Percentiles rank a stretch among this genome's conserved stretches.
Evolutionary conservation across 2,113 vertebrate species (phyloP).

Genomic region (Microcebus ravelobensis): DNA sequence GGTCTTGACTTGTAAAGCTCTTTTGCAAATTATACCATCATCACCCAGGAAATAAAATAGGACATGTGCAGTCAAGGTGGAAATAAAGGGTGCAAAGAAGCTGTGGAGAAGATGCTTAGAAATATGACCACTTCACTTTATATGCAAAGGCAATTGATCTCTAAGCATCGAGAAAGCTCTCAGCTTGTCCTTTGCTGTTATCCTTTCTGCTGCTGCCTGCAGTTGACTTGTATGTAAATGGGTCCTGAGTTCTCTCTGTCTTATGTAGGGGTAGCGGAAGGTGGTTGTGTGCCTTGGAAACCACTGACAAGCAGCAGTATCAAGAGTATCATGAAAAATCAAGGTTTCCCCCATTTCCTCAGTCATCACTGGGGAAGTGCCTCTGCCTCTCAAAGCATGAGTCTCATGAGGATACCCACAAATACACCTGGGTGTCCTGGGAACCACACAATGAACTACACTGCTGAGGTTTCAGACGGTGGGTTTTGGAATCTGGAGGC

Average conservation of each 20-base stretch:
- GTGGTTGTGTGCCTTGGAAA: neutral
- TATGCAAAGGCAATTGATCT: constrained; percentile 26
- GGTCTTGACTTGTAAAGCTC: constrained; percentile 28
- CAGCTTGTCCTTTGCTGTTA: neutral
- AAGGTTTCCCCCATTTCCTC: neutral
- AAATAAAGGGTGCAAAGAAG: constrained; percentile 40
- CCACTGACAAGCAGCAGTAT: neutral
- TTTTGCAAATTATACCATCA: constrained; percentile 58
- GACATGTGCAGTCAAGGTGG: constrained; percentile 46
- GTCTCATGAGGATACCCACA: neutral
- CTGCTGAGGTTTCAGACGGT: neutral
- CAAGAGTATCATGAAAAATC: neutral
- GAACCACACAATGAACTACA: neutral
- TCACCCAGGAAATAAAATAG: constrained; percentile 23
- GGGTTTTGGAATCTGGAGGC: constrained; percentile 9
- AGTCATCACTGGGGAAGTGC: neutral
- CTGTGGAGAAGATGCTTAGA: constrained; percentile 17
- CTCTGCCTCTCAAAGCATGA: neutral
- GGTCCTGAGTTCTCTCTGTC: neutral
- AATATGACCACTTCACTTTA: constrained; percentile 22
- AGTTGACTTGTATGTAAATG: neutral
- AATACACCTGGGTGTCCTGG: neutral
- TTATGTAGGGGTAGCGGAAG: neutral
- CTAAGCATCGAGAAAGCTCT: neutral
- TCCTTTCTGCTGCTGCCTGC: neutral